Evolutionary conservation across 2,797 vertebrate genomes (phyloP).

Genomic region (Percopsis omiscomaycus): DNA sequence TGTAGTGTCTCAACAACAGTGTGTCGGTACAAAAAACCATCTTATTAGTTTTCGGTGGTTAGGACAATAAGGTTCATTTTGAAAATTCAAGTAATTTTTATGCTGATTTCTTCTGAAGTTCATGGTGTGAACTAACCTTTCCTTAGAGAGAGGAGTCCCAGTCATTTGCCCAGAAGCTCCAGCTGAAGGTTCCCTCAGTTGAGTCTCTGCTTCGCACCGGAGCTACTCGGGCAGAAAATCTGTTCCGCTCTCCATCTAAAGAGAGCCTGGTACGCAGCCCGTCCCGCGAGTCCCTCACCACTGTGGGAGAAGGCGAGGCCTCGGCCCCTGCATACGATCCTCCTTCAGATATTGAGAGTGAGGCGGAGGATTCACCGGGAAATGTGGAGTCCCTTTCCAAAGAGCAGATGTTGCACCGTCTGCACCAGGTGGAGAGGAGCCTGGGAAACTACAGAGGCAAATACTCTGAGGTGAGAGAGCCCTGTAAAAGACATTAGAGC

Average conservation of each 20-base stretch:
- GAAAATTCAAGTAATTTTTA: no score
- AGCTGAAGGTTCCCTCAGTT: constrained; percentile 90
- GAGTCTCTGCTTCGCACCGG: constrained; percentile 90
- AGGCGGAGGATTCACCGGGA: constrained; percentile 84
- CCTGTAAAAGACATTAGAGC: no score
- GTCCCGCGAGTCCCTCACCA: constrained; percentile 89
- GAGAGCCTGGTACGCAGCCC: constrained; percentile 86
- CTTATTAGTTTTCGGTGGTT: no score
- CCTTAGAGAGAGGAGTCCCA: constrained; percentile 82
- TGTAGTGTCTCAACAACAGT: no score
- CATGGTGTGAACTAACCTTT: neutral
- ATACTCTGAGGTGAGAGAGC: constrained; percentile 86
- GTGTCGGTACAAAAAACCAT: no score
- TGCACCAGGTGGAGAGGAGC: constrained; percentile 85
- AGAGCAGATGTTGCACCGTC: constrained; percentile 86
- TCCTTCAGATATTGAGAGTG: constrained; percentile 91
- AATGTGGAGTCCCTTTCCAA: constrained; percentile 80
- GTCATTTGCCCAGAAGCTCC: constrained; percentile 90
- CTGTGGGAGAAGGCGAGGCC: constrained; percentile 75
- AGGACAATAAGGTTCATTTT: no score
- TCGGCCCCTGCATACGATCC: constrained; percentile 79
- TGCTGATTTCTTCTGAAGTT: neutral
- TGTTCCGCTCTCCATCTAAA: constrained; percentile 88
- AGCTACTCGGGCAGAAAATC: constrained; percentile 82
- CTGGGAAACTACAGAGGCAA: constrained; percentile 88